Percentiles rank a stretch among this genome's conserved stretches.
These are phyloP conservation scores for Cantharis lateralis DNA, from an alignment of 2,888 invertebrate genomes.

Conservation along the genomic window DNA sequence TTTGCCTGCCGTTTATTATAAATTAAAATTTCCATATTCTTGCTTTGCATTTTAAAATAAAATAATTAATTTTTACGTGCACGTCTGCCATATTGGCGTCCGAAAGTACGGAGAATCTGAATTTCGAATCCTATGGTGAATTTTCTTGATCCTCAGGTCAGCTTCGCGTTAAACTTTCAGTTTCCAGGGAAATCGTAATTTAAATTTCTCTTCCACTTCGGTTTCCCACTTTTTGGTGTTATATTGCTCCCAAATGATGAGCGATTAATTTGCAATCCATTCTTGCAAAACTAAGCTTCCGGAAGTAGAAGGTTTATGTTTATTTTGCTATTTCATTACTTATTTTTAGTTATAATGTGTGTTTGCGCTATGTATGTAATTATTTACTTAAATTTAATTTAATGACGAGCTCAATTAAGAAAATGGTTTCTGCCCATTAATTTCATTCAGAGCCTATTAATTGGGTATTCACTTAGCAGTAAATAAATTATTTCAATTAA, in stretches of 20 bases:
- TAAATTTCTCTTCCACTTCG: not conserved
- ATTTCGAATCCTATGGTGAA: no score
- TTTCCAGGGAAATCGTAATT: not conserved
- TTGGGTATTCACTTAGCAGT: not conserved
- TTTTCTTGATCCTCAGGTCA: no score
- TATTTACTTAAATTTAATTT: not conserved
- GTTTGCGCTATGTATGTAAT: not conserved
- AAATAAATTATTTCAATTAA: not conserved
- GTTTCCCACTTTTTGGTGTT: not conserved
- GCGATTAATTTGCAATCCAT: not conserved
- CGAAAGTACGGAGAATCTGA: no score
- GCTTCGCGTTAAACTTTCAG: not conserved
- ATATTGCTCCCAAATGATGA: not conserved
- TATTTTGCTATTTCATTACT: not conserved
- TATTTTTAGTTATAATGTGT: not conserved
- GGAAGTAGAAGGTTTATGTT: not conserved
- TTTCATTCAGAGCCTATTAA: not conserved
- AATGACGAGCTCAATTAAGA: not conserved
- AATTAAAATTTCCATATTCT: no score
- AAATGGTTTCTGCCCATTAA: not conserved
- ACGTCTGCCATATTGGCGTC: no score
- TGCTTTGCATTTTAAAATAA: no score
- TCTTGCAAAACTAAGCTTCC: not conserved
- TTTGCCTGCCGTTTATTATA: no score
- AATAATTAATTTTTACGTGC: no score